These are phyloP conservation scores for Schizaphis graminum DNA, from an alignment of 2,888 invertebrate species.

Conservation along the genomic window DNA sequence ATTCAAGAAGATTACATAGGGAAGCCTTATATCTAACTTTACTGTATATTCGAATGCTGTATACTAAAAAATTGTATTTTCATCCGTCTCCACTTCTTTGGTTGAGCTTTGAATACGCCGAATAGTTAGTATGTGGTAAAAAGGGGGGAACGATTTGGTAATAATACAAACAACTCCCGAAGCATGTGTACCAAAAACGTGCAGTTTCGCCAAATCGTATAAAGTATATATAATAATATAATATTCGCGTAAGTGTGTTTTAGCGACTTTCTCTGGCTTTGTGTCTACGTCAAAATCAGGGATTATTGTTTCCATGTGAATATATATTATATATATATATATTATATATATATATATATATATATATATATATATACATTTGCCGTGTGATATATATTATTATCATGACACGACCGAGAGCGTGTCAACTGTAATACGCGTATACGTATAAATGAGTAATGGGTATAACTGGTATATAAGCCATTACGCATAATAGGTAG, in stretches of 20 bases:
- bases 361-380: background rate
- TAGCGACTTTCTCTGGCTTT: background rate
- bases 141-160: background rate
- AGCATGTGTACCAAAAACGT: background rate
- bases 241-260: background rate
- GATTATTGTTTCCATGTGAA: background rate
- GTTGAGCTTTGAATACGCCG: background rate
- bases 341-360: background rate
- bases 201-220: background rate
- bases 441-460: background rate
- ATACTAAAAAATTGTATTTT: background rate
- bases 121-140: fast-evolving
- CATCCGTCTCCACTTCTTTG: background rate
- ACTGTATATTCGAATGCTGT: background rate
- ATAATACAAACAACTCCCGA: background rate
- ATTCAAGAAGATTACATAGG: background rate
- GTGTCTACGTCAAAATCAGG: background rate
- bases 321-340: background rate
- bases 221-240: background rate
- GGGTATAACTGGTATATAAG: too few relatives aligned
- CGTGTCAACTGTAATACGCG: background rate
- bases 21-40: background rate
- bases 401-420: background rate
- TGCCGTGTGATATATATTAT: background rate
- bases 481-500: background rate